Evolutionary conservation across 2,113 vertebrate genomes (phyloP), one percentile per base, ranked within the genome.

Genomic region (Callopanchax toddi): DNA sequence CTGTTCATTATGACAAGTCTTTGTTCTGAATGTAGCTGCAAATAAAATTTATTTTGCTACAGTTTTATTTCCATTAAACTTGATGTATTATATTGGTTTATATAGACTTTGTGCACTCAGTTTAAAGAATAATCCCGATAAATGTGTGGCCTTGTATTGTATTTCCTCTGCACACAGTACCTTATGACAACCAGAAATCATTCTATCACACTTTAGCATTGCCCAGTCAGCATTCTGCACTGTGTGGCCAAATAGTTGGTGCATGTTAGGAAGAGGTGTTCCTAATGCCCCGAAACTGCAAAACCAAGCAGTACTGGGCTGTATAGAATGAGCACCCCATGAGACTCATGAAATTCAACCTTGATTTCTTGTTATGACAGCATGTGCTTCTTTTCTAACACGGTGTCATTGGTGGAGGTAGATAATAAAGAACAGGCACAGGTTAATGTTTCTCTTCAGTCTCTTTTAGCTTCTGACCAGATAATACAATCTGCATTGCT

Each of bases 241-340:
- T 56, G 45, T 59, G 59, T 51, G 11, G 43, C 43, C 68, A 50
- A 32, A 6, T 7, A 32, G 58, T 60, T 86, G 77, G 63, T 57
- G 21, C 42, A 43, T 48, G 37, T 64, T 75, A 76, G 60, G 75
- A 75, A 61, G 66, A 68, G 45, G 37, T 51, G 0, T 48, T 86
- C 72, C 69, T 86, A 87, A 89, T 86, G 84, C 85, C 64, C 72
- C 45, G 29, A 78, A 83, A 74, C 78, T 40, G 58, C 29, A 32
- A 32, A 32, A 32, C 6, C 10, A 6, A 82, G 79, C 76, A 71
- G 58, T 61, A 50, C 46, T 73, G 55, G 43, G 56, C 26, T 63
- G 82, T 74, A 78, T 77, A 55, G 74, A 66, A 75, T 81, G 74
- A 82, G 60, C 78, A 79, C 76, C 82, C n/a, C n/a, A n/a, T n/a